These are phyloP conservation scores for Platyrinchus mystaceus DNA, from an alignment of 2,797 vertebrate genomes.

Conservation along the genomic window DNA sequence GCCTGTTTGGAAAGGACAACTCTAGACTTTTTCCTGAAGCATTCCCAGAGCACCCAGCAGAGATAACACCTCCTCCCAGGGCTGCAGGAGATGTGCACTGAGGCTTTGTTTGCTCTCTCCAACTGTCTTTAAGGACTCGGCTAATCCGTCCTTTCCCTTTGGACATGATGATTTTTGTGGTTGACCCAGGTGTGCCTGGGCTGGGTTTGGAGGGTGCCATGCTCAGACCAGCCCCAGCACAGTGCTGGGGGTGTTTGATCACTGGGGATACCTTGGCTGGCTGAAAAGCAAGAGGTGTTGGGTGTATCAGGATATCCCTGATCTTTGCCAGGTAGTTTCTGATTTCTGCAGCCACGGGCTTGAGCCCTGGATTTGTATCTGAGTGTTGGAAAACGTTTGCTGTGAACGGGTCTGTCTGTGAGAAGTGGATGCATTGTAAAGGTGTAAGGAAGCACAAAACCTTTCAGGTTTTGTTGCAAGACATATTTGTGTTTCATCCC, in stretches of 20 bases:
- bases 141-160: background rate
- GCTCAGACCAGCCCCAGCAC: background rate
- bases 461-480: background rate
- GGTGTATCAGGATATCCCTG: background rate
- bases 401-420: background rate
- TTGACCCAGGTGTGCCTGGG: background rate
- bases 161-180: fast-evolving
- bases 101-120: background rate
- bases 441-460: background rate
- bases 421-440: background rate
- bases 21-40: background rate
- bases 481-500: background rate
- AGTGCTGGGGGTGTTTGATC: background rate
- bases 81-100: fast-evolving
- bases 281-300: background rate
- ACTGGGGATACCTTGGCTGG: background rate
- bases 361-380: background rate
- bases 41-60: background rate
- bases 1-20: background rate
- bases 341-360: background rate
- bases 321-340: background rate
- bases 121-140: background rate
- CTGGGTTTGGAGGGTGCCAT: background rate
- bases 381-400: background rate
- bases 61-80: background rate